Percentiles rank a stretch among this genome's conserved stretches.
phyloP scores from a whole-genome alignment of 2,888 invertebrate species.

The Ellobium chinense region DNA sequence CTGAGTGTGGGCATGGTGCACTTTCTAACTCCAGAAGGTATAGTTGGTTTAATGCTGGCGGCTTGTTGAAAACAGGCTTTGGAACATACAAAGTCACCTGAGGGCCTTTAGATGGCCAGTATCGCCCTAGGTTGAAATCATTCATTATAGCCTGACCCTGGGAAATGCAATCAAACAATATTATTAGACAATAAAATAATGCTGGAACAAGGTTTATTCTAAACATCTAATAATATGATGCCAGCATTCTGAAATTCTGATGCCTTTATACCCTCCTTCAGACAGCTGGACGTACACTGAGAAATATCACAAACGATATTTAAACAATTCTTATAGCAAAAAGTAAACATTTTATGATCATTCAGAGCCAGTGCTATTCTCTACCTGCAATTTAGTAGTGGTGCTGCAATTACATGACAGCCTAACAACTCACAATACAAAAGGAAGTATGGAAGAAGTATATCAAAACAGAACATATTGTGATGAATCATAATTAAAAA shows the following conservation, averaged over 20 bases:
- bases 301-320: too few relatives aligned
- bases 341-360: too few relatives aligned
- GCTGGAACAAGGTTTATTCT: too few relatives aligned
- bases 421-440: neutral
- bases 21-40: constrained; percentile 76
- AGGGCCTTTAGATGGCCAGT: constrained; percentile 82
- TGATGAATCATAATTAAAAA: neutral
- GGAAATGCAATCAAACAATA: neutral
- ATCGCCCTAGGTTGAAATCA: constrained; percentile 81
- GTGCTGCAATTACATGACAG: too few relatives aligned
- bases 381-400: too few relatives aligned
- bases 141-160: constrained; percentile 81
- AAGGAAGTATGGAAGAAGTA: neutral
- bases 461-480: neutral
- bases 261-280: too few relatives aligned
- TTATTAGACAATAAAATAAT: neutral
- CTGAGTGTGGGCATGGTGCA: constrained; percentile 63
- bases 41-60: constrained; percentile 65
- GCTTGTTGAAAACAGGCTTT: constrained; percentile 58
- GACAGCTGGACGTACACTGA: too few relatives aligned
- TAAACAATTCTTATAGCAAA: too few relatives aligned
- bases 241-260: too few relatives aligned
- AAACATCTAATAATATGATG: too few relatives aligned
- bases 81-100: constrained; percentile 81
- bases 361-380: too few relatives aligned